Percentiles rank a stretch among this genome's conserved stretches.
These are phyloP conservation scores for Artibeus jamaicensis DNA, from an alignment of 2,797 vertebrate species.

Conservation along the genomic window DNA sequence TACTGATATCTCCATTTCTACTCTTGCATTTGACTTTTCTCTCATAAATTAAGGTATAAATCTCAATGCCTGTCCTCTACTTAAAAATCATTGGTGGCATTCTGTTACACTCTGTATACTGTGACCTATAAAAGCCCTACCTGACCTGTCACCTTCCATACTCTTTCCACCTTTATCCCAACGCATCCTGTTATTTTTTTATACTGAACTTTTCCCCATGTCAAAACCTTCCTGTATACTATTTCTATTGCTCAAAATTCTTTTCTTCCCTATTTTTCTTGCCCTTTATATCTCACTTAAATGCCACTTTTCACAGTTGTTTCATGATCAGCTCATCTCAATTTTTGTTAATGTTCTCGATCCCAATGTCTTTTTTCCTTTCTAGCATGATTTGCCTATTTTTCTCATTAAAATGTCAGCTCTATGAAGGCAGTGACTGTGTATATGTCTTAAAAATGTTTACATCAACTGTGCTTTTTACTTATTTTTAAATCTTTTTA, in stretches of 20 bases:
- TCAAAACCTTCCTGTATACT: background rate
- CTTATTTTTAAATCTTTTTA: background rate
- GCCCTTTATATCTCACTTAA: background rate
- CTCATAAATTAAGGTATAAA: background rate
- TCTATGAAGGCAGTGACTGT: background rate
- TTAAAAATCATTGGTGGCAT: background rate
- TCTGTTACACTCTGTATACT: background rate
- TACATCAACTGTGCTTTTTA: background rate
- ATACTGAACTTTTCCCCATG: background rate
- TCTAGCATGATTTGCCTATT: background rate
- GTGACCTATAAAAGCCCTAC: background rate
- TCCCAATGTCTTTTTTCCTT: background rate
- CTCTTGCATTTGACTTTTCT: conserved; percentile 4
- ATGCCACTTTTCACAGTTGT: background rate
- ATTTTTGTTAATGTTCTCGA: background rate
- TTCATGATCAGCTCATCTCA: background rate
- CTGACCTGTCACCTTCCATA: background rate
- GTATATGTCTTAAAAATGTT: background rate
- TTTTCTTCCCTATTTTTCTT: conserved; percentile 6
- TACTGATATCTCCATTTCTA: background rate
- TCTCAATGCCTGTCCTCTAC: background rate
- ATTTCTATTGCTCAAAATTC: background rate
- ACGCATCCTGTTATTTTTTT: background rate
- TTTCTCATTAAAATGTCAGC: background rate
- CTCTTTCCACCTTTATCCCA: background rate